Conservation (phyloP, 1,140 invertebrate species). For the Heliconius eleuchia region DNA sequence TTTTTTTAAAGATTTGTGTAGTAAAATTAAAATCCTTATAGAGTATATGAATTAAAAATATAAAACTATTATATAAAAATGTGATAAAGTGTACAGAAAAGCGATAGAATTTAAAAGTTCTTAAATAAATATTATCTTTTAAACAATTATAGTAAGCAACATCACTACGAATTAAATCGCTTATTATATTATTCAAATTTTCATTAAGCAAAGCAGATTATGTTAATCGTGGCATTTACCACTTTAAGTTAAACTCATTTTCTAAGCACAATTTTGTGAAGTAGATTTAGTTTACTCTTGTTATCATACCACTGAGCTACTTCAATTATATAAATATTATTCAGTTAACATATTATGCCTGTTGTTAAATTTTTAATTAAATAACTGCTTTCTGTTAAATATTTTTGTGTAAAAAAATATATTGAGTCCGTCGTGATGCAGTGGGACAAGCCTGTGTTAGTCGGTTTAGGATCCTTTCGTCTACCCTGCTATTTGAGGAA, state of each 20-base stretch:
- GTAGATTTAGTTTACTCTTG: constrained; percentile 11
- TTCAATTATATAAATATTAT: constrained; percentile 1
- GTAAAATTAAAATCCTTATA: too few species aligned
- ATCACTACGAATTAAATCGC: not conserved
- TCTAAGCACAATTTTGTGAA: constrained; percentile 12
- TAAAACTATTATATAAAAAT: too few species aligned
- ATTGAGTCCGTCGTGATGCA: too few species aligned
- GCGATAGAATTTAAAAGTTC: not conserved
- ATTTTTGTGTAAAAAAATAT: too few species aligned
- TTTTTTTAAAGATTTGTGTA: too few species aligned
- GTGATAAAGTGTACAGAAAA: not conserved
- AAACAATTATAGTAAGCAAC: not conserved
- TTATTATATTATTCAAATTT: constrained; percentile 14
- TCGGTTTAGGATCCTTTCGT: too few species aligned
- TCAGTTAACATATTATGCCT: too few species aligned
- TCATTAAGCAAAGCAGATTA: constrained; percentile 7
- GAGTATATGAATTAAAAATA: too few species aligned
- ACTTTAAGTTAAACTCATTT: constrained; percentile 12
- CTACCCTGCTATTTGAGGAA: too few species aligned
- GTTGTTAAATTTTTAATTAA: too few species aligned
- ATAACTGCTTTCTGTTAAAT: too few species aligned
- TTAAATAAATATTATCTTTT: not conserved
- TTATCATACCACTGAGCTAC: not conserved
- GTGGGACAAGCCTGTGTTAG: too few species aligned
- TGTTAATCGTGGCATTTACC: constrained; percentile 13